These are phyloP conservation scores for Terrapene triunguis DNA, from an alignment of 2,113 vertebrate species.

Conservation along the genomic window DNA sequence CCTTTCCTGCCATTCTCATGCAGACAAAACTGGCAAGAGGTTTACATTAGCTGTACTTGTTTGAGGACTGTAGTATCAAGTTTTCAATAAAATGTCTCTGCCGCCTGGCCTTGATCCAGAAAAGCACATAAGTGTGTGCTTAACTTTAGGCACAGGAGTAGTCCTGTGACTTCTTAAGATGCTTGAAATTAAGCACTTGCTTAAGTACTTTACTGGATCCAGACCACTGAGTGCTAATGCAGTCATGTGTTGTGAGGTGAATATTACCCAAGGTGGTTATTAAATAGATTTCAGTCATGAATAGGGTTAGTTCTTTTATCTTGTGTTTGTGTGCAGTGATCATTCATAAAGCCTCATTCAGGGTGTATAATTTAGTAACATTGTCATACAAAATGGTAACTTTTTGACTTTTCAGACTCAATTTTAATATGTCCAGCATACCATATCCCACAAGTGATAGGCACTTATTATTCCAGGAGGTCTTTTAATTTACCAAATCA, in stretches of 20 bases:
- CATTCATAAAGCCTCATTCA: background rate
- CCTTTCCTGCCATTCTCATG: background rate
- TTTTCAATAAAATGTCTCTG: background rate
- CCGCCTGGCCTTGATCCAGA: accelerated
- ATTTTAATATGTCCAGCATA: background rate
- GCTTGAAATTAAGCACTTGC: background rate
- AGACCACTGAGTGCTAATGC: background rate
- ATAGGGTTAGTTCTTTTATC: background rate
- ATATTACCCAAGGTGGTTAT: background rate
- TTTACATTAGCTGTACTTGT: background rate
- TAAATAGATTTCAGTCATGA: background rate
- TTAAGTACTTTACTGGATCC: background rate
- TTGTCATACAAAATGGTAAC: background rate
- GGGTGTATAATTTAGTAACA: background rate
- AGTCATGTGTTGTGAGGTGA: background rate
- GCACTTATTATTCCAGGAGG: background rate
- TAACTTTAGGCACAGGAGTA: background rate
- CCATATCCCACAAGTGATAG: background rate
- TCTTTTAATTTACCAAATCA: conserved; percentile 15
- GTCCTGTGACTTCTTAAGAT: background rate
- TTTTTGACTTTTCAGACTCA: background rate
- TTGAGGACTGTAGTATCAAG: background rate
- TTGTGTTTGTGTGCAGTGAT: background rate
- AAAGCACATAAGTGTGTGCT: background rate
- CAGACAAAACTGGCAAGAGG: background rate